Evolutionary conservation across 2,797 vertebrate species (phyloP), one percentile per base, ranked within the genome.

Genomic region (Falco columbarius): DNA sequence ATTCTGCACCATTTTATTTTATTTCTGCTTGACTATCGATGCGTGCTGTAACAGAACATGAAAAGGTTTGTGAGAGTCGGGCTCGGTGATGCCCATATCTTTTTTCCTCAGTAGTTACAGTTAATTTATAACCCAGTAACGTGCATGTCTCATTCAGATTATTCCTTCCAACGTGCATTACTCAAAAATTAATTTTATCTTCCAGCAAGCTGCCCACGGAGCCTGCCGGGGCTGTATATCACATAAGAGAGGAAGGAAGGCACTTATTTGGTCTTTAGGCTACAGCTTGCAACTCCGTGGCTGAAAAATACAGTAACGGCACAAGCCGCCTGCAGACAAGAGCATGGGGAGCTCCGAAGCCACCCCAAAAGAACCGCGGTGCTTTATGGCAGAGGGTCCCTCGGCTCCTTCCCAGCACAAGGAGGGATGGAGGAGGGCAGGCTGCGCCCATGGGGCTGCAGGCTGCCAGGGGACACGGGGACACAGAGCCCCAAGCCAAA

Each of bases 141-240:
- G 2, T 93, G 81, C 81, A 38, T 94, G 92, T 92, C 97, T 97
- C 54, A 0, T 90, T 96, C 93, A 94, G 94, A 97, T 96, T 94
- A 97, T 86, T 93, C 65, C 84, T 97, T 97, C 94, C 92, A 96
- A 93, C 1, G 10, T 65, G 75, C 95, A 90, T 95, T 94, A 96
- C 72, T 97, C 94, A 96, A 96, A 97, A 95, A 96, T 96, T 97
- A 93, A 96, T 97, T 96, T 97, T 97, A 96, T 96, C 96, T 96
- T 96, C 92, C 89, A 94, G 86, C 81, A 95, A 92, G 95, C 93
- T 96, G 93, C 92, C 92, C 79, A 65, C 1, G 0, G 68, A 96
- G 81, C 65, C 95, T 96, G 68, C 62, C 1, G 0, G 34, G 81
- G 86, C 62, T 90, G 94, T 94, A 77, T 89, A 95, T 96, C 96